Conservation (phyloP, 1,140 invertebrate species). For the Idris sp. region DNA sequence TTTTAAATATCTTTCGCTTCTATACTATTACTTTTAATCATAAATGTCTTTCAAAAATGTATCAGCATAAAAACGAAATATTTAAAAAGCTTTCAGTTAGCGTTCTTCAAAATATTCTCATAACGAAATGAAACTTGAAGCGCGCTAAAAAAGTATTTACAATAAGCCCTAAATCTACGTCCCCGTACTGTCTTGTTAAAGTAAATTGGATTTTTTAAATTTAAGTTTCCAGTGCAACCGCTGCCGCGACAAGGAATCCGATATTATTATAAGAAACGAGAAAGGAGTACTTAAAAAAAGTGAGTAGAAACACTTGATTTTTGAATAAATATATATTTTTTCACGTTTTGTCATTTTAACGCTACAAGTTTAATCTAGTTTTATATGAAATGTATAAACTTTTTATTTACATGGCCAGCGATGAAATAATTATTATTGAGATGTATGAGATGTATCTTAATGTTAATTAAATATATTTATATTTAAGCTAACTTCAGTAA, state of each 20-base stretch:
- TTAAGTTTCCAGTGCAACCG: slow-evolving; percentile 45
- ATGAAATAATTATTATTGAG: too few relatives aligned
- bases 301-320: slow-evolving; percentile 19
- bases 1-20: too few relatives aligned
- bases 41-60: slow-evolving; percentile 12
- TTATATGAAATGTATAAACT: too few relatives aligned
- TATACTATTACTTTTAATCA: neutral
- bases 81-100: slow-evolving; percentile 24
- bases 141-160: slow-evolving; percentile 55
- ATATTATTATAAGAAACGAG: slow-evolving; percentile 56
- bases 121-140: slow-evolving; percentile 42
- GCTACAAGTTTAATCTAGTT: too few relatives aligned
- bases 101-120: slow-evolving; percentile 39
- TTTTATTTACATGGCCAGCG: too few relatives aligned
- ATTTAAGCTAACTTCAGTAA: too few relatives aligned
- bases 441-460: too few relatives aligned
- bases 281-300: slow-evolving; percentile 15
- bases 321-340: too few relatives aligned
- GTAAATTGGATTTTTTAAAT: slow-evolving; percentile 59
- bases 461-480: too few relatives aligned
- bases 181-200: slow-evolving; percentile 56
- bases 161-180: slow-evolving; percentile 53
- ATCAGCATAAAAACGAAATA: neutral
- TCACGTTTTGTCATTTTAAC: too few relatives aligned
- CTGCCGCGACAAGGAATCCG: slow-evolving; percentile 41